phyloP scores from a whole-genome alignment of 2,888 invertebrate species.

The Philereme vetulata region DNA sequence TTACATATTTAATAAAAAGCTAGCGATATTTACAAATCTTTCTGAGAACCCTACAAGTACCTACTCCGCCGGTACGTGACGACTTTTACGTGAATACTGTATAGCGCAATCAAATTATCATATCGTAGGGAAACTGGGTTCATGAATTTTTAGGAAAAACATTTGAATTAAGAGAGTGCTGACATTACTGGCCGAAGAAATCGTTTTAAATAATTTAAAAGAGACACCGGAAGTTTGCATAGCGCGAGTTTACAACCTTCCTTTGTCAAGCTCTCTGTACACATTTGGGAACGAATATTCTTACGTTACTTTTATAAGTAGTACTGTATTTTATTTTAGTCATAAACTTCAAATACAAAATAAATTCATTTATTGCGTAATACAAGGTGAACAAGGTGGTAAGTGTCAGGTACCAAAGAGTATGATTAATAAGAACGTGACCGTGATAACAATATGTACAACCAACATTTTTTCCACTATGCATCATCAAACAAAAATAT shows the following conservation, averaged over 20 bases:
- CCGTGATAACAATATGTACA: too few species aligned
- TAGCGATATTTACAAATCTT: background rate
- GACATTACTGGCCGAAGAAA: background rate
- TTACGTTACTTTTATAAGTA: too few species aligned
- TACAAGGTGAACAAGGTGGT: too few species aligned
- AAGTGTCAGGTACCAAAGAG: too few species aligned
- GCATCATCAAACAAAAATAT: too few species aligned
- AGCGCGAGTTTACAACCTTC: background rate
- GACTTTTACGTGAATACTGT: constrained; percentile 15
- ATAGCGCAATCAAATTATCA: constrained; percentile 23
- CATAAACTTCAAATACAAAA: too few species aligned
- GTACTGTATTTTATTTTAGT: too few species aligned
- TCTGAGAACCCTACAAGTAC: background rate
- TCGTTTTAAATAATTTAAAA: constrained; percentile 3
- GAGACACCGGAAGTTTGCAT: background rate
- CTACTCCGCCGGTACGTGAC: constrained; percentile 17
- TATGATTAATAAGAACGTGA: too few species aligned
- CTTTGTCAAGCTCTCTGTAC: too few species aligned
- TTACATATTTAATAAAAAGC: constrained; percentile 18
- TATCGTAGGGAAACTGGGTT: constrained; percentile 16
- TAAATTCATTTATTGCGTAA: too few species aligned
- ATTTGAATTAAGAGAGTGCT: constrained; percentile 9
- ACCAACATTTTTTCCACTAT: too few species aligned
- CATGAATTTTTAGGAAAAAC: constrained; percentile 15
- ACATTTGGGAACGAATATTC: too few species aligned